Evolutionary conservation across 1,140 invertebrate genomes (phyloP).

Genomic region (Scylla paramamosain): DNA sequence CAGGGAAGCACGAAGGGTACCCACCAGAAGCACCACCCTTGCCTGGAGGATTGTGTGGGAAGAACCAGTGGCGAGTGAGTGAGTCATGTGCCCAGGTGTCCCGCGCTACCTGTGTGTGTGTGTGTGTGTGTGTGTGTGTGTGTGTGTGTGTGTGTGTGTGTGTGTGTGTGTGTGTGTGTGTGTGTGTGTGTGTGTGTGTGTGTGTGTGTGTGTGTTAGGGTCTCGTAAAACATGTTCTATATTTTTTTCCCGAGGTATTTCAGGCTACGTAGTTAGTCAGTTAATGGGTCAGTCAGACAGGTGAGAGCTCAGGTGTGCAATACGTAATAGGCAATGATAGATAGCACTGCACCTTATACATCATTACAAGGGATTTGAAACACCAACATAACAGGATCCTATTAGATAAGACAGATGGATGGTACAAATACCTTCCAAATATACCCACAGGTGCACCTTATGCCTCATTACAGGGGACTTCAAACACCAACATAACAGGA

Average conservation of each 20-base stretch:
- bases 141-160: slow-evolving; percentile 46
- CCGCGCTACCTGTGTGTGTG: slow-evolving; percentile 4
- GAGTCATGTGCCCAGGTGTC: slow-evolving; percentile 30
- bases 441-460: too few species aligned
- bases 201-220: not conserved
- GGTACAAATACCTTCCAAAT: too few species aligned
- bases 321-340: too few species aligned
- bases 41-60: not conserved
- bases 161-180: slow-evolving; percentile 14
- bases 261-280: not conserved
- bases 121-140: slow-evolving; percentile 34
- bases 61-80: not conserved
- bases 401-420: not conserved
- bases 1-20: not conserved
- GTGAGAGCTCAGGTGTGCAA: too few species aligned
- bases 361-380: too few species aligned
- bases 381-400: too few species aligned
- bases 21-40: not conserved
- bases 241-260: too few species aligned
- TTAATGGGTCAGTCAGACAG: too few species aligned
- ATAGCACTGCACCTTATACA: too few species aligned
- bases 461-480: too few species aligned
- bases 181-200: slow-evolving; percentile 13
- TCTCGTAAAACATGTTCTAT: too few species aligned
- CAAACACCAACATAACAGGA: too few species aligned